Base-by-base conservation (phyloP, 2,797 vertebrate genomes). In the Phalanger gymnotis region DNA sequence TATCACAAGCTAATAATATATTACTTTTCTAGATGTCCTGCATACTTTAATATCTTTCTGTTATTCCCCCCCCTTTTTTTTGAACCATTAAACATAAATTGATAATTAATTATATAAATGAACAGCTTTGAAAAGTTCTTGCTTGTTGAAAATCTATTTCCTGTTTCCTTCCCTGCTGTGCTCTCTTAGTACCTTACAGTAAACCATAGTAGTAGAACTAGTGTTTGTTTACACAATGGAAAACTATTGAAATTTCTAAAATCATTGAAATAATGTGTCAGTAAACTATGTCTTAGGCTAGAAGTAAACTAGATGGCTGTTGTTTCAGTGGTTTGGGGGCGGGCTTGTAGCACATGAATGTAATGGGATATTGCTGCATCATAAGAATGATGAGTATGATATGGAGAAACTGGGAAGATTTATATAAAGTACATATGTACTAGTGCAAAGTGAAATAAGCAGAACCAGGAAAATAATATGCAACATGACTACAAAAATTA, bases 181-280 rank as follows among this genome's bases (percentile, higher is more conserved):
- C 90, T 94, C 51, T 73, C 92, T 95, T 66, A 56, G 61, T 58
- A 95, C 40, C 40, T 89, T 95, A 6, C 25, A 94, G 96, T 54
- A 96, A 91, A 96, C 51, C 27, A 31, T 30, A 53, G 0, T 91
- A 55, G 94, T 96, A 54, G 31, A 73, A 92, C 81, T 93, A 54
- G 55, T 94, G 58, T 58, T 93, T 94, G 90, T 90, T 95, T 93
- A n/a, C 2, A 51, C 40, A 30, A 47, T 93, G 57, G 52, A 94
- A 96, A 93, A 34, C 81, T 95, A 56, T 96, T 56, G 95, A 54
- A 93, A 81, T 97, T 97, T 94, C 90, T 61, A 47, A 73, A 40
- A 73, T 73, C 40, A 34, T 61, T 40, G 66, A 73, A 73, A 73
- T 40, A 52, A 52, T 0, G 56, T 95, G 53, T 93, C n/a, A 95